A percentile compares a stretch with the other conserved stretches of the same genome.
These are phyloP conservation scores for Isurus oxyrinchus DNA, from an alignment of 2,113 vertebrate genomes.

Conservation along the genomic window DNA sequence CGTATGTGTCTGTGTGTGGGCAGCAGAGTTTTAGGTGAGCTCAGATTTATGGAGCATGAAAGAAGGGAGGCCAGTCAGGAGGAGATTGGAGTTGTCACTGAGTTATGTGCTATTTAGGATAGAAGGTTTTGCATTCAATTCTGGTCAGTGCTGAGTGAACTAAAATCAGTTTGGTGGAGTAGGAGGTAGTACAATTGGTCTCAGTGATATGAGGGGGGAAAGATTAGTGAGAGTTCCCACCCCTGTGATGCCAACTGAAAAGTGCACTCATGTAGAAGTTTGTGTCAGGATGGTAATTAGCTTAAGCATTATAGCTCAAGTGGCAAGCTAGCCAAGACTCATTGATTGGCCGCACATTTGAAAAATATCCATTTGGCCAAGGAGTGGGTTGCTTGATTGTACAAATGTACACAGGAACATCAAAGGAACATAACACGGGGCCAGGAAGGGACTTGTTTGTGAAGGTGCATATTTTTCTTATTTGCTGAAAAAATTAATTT, in stretches of 20 bases:
- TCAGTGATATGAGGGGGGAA: neutral
- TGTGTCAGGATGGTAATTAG: neutral
- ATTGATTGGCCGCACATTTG: neutral
- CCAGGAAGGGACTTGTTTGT: neutral
- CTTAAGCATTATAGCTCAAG: neutral
- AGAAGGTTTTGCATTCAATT: neutral
- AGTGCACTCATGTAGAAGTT: neutral
- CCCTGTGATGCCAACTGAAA: neutral
- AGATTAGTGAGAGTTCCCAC: too few species aligned
- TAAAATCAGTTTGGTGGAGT: too few species aligned
- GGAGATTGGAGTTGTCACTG: too few species aligned
- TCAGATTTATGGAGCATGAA: too few species aligned
- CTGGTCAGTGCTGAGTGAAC: neutral
- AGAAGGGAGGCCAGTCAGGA: too few species aligned
- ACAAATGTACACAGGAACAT: neutral
- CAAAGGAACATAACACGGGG: neutral
- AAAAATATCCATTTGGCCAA: neutral
- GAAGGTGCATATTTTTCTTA: neutral
- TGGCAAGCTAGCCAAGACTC: too few species aligned
- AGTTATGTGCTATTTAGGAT: neutral
- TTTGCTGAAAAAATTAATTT: neutral
- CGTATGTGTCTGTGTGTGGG: too few species aligned
- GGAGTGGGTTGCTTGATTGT: neutral
- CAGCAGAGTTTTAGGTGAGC: too few species aligned
- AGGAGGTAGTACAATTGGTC: neutral